A percentile compares a stretch with the other conserved stretches of the same genome.
Evolutionary conservation across 2,797 vertebrate species (phyloP).

Genomic region (Botia kubotai): DNA sequence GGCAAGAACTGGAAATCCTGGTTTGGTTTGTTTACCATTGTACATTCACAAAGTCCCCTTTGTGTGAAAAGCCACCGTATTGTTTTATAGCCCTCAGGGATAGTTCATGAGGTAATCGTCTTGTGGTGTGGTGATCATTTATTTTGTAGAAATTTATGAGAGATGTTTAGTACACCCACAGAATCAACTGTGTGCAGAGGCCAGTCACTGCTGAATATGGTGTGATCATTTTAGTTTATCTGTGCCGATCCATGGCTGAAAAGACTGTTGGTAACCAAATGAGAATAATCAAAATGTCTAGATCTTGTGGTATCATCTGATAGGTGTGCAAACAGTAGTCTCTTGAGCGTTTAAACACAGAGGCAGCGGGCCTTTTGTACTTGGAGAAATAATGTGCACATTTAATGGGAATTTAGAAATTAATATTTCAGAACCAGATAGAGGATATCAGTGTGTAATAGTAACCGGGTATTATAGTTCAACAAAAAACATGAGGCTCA

Average conservation of each 20-base stretch:
- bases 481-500: background rate
- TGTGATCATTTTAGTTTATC: constrained; percentile 36
- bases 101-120: constrained; percentile 2
- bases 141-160: constrained; percentile 12
- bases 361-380: background rate
- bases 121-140: background rate
- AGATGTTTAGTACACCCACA: constrained; percentile 2
- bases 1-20: constrained; percentile 3
- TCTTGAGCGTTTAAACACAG: background rate
- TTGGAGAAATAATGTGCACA: background rate
- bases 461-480: background rate
- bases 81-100: constrained; percentile 8
- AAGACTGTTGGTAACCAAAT: constrained; percentile 30
- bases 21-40: constrained; percentile 31
- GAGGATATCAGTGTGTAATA: background rate
- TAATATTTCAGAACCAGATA: background rate
- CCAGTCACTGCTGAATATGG: constrained; percentile 36
- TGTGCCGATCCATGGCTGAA: background rate
- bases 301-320: background rate
- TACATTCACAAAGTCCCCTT: constrained; percentile 5
- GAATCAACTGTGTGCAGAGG: constrained; percentile 14
- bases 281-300: background rate
- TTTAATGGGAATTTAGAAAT: constrained; percentile 6
- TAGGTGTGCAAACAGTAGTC: background rate
- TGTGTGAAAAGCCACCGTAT: constrained; percentile 1